These are phyloP conservation scores for Cepaea hortensis DNA, from an alignment of 2,888 invertebrate species.

Conservation along the genomic window DNA sequence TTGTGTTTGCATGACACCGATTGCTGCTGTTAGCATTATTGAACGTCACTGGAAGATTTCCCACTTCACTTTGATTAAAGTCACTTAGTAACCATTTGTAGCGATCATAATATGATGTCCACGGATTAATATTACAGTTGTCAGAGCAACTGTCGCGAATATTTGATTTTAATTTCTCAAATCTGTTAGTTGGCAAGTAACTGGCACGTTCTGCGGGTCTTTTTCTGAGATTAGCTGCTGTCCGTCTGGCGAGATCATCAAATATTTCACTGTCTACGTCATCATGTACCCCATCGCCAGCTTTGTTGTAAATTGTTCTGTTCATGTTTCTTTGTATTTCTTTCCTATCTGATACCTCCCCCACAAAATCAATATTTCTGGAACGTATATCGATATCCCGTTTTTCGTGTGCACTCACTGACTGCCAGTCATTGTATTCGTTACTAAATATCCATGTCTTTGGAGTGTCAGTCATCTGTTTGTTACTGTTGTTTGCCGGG, in stretches of 20 bases:
- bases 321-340: neutral
- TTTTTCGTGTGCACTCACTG: neutral
- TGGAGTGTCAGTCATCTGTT: no score
- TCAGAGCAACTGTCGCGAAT: neutral
- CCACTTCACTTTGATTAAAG: no score
- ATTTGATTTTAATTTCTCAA: neutral
- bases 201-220: no score
- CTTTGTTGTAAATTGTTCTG: neutral
- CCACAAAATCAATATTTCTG: neutral
- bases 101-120: neutral
- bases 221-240: constrained; percentile 3
- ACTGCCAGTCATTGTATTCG: neutral
- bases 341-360: no score
- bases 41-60: no score
- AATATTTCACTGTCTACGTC: neutral
- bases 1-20: no score
- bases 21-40: no score
- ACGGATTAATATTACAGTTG: no score
- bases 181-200: neutral
- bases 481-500: no score
- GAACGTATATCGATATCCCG: neutral
- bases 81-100: neutral
- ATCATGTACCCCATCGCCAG: neutral
- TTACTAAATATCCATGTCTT: no score
- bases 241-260: constrained; percentile 10